Percentiles rank a stretch among this genome's conserved stretches.
Conservation (phyloP, 2,797 vertebrate species). For the Eulemur albifrons region DNA sequence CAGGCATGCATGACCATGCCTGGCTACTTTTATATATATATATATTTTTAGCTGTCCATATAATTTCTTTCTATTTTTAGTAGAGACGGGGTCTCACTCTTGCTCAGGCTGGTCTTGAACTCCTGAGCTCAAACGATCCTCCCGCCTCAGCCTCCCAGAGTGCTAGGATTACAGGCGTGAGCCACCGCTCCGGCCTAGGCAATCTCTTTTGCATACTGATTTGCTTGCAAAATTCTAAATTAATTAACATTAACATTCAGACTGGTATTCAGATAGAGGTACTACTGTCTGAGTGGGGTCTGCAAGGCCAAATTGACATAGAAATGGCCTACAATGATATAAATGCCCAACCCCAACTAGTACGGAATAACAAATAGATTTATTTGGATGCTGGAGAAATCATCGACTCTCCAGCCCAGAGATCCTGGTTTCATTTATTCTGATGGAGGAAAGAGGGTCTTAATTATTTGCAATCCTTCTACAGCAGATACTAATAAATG, state of each 20-base stretch:
- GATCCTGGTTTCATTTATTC: not conserved
- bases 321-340: not conserved
- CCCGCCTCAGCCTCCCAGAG: too few species aligned
- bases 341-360: not conserved
- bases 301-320: not conserved
- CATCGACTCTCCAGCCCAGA: not conserved
- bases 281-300: not conserved
- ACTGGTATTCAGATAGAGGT: not conserved
- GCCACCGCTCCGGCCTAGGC: not conserved
- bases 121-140: too few species aligned
- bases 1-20: too few species aligned
- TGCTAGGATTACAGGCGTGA: too few species aligned
- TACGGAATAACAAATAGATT: not conserved
- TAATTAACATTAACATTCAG: not conserved
- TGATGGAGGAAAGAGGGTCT: not conserved
- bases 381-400: not conserved
- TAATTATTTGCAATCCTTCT: not conserved
- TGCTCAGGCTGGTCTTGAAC: too few species aligned
- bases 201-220: not conserved
- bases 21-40: too few species aligned
- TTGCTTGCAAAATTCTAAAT: slow-evolving; percentile 36
- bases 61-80: too few species aligned
- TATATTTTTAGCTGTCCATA: too few species aligned
- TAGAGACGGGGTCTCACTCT: too few species aligned
- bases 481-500: not conserved